Evolutionary conservation across 2,888 invertebrate species (phyloP).

Genomic region (Ectemnius cavifrons): DNA sequence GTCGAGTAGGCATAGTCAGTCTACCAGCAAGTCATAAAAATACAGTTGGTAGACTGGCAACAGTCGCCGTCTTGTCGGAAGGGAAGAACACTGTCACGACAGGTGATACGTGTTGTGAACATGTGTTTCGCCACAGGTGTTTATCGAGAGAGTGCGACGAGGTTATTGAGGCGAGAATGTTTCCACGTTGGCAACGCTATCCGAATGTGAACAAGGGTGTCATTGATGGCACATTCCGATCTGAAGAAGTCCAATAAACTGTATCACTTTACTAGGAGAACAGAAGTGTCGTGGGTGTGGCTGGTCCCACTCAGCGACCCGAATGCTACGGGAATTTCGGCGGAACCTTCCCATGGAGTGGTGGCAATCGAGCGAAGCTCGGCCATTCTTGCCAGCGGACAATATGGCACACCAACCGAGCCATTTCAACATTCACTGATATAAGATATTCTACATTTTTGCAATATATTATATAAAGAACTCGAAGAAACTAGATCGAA

Average conservation of each 20-base stretch:
- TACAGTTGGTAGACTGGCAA: slow-evolving; percentile 60
- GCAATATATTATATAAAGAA: too few relatives aligned
- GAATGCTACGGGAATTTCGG: slow-evolving; percentile 37
- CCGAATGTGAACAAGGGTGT: slow-evolving; percentile 55
- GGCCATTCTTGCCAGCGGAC: not conserved
- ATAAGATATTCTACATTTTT: too few relatives aligned
- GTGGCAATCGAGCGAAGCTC: not conserved
- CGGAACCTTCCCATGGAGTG: slow-evolving; percentile 4
- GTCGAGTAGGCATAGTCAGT: slow-evolving; percentile 68
- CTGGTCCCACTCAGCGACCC: slow-evolving; percentile 8
- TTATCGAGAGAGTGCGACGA: not conserved
- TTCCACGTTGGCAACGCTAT: not conserved
- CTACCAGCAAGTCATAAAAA: slow-evolving; percentile 67
- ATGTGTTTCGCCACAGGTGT: slow-evolving; percentile 10
- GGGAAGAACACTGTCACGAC: not conserved
- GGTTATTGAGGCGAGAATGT: not conserved
- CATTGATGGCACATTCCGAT: slow-evolving; percentile 71
- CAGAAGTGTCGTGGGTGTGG: slow-evolving; percentile 57
- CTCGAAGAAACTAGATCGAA: too few relatives aligned
- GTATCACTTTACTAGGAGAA: slow-evolving; percentile 75
- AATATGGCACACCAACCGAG: not conserved
- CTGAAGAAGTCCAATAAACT: slow-evolving; percentile 76
- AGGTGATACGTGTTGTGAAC: slow-evolving; percentile 6
- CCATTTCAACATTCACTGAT: too few relatives aligned
- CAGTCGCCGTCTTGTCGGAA: not conserved